Evolutionary conservation across 2,797 vertebrate genomes (phyloP).

Genomic region (Protonibea diacanthus): DNA sequence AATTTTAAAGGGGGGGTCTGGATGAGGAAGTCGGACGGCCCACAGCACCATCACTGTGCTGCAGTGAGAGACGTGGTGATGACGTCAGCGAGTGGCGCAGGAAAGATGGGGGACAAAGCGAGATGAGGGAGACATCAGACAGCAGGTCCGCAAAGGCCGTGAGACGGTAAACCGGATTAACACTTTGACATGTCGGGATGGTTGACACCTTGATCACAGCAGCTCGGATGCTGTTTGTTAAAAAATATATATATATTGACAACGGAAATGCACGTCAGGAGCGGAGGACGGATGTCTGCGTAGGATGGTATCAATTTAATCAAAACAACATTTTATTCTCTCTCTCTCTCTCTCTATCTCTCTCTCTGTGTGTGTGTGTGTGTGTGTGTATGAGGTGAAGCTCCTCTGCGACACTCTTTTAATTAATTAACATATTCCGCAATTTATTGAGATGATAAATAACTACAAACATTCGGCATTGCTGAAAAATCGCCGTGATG

Average conservation of each 20-base stretch:
- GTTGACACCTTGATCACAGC: neutral
- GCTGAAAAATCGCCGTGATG: neutral
- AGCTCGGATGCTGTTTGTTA: neutral
- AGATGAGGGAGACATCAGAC: constrained; percentile 16
- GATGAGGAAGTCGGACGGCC: neutral
- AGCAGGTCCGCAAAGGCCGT: constrained; percentile 22
- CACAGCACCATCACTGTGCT: constrained; percentile 3
- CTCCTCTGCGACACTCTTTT: neutral
- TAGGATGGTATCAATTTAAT: constrained; percentile 2
- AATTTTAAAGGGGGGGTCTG: no score
- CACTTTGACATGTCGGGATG: fast-evolving
- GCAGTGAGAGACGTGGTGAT: constrained; percentile 53
- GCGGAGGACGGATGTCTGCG: constrained; percentile 1
- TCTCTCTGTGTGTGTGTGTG: neutral
- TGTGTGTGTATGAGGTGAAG: neutral
- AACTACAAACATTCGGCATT: no score
- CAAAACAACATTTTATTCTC: neutral
- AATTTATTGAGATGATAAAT: neutral
- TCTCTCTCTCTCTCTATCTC: no score
- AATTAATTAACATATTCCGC: neutral
- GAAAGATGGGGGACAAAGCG: constrained; percentile 59
- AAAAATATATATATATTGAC: no score
- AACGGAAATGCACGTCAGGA: neutral
- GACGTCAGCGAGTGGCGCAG: constrained; percentile 73
- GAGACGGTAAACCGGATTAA: constrained; percentile 45